Evolutionary conservation across 1,140 invertebrate species (phyloP).

Genomic region (Popillia japonica): DNA sequence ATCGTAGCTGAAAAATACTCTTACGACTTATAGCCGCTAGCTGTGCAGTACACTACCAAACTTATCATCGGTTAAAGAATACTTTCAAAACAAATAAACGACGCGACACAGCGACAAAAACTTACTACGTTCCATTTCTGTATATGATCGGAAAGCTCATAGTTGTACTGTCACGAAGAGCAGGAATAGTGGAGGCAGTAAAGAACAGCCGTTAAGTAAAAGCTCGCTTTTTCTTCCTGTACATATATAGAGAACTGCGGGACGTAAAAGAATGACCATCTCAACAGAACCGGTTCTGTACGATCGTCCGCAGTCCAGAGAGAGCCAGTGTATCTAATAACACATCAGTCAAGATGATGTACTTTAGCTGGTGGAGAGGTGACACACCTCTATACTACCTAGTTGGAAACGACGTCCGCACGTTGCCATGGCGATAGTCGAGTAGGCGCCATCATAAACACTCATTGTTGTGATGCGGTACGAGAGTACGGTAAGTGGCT

Average conservation of each 20-base stretch:
- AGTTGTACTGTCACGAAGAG: background rate
- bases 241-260: background rate
- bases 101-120: background rate
- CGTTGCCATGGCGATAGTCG: conserved; percentile 59
- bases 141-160: background rate
- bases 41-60: too few species aligned
- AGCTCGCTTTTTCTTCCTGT: conserved; percentile 10
- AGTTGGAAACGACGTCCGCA: conserved; percentile 50
- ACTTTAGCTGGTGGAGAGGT: conserved; percentile 43
- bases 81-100: too few species aligned
- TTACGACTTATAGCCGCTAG: too few species aligned
- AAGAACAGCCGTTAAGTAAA: conserved; percentile 20
- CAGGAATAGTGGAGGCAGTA: conserved; percentile 7
- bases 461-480: conserved; percentile 61
- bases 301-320: background rate
- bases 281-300: background rate
- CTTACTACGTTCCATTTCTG: background rate
- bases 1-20: too few species aligned
- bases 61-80: too few species aligned
- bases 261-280: conserved; percentile 29
- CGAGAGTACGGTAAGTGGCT: conserved; percentile 55
- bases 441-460: conserved; percentile 62
- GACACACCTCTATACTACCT: conserved; percentile 51
- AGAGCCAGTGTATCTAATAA: conserved; percentile 32
- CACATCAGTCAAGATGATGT: conserved; percentile 38